Percentiles rank a stretch among this genome's conserved stretches.
Evolutionary conservation across 2,888 invertebrate genomes (phyloP).

Genomic region (Pristionchus mayeri): DNA sequence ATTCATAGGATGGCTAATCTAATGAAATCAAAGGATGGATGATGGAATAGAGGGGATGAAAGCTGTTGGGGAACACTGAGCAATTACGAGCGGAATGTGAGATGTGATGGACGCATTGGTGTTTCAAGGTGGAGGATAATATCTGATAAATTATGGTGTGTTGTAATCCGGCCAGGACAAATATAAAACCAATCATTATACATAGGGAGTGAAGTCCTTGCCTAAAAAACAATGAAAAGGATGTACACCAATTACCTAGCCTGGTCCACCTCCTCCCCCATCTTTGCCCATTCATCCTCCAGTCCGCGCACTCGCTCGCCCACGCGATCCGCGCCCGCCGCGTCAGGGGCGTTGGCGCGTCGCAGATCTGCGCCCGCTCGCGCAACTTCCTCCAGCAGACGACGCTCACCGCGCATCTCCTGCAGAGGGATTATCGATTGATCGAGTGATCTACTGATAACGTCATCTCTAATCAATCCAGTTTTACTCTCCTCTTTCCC

Average conservation of each 20-base stretch:
- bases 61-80: too few relatives aligned
- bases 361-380: not conserved
- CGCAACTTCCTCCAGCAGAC: not conserved
- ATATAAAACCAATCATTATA: too few relatives aligned
- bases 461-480: not conserved
- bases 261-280: slow-evolving; percentile 59
- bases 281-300: slow-evolving; percentile 59
- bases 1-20: too few relatives aligned
- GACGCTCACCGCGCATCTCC: slow-evolving; percentile 43
- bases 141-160: too few relatives aligned
- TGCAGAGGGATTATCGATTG: not conserved
- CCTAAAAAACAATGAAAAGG: too few relatives aligned
- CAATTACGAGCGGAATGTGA: too few relatives aligned
- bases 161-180: too few relatives aligned
- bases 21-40: too few relatives aligned
- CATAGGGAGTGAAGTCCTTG: too few relatives aligned
- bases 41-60: too few relatives aligned
- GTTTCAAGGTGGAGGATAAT: too few relatives aligned
- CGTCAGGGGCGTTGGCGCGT: slow-evolving; percentile 13
- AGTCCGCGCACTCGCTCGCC: slow-evolving; percentile 48
- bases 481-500: not conserved
- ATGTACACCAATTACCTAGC: slow-evolving; percentile 37
- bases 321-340: slow-evolving; percentile 22
- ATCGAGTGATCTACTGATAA: not conserved
- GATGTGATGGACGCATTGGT: too few relatives aligned